Evolutionary conservation across 2,888 invertebrate species (phyloP).

Genomic region (Dasysyrphus tricinctus): DNA sequence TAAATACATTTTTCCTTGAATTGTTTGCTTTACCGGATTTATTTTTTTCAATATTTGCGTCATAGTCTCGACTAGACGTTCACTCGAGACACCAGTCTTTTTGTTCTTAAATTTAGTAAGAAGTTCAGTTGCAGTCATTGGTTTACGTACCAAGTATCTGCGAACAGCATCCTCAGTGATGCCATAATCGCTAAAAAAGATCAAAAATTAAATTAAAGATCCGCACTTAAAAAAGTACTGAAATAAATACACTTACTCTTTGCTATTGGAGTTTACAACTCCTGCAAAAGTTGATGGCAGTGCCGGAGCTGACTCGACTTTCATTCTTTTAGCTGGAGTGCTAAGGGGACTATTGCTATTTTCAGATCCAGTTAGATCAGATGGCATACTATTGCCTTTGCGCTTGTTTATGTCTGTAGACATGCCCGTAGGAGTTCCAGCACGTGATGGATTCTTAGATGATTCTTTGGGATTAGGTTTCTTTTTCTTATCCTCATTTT

Average conservation of each 20-base stretch:
- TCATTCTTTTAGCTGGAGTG: slow-evolving; percentile 82
- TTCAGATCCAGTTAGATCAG: slow-evolving; percentile 82
- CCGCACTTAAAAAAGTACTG: background rate
- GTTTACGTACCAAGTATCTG: slow-evolving; percentile 96
- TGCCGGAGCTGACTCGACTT: slow-evolving; percentile 80
- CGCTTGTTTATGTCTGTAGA: slow-evolving; percentile 80
- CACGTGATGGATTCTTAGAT: slow-evolving; percentile 82
- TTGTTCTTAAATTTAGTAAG: slow-evolving; percentile 97
- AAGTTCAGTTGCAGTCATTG: slow-evolving; percentile 98
- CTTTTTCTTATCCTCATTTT: slow-evolving; percentile 86
- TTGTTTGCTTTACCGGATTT: slow-evolving; percentile 95
- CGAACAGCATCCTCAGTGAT: slow-evolving; percentile 97
- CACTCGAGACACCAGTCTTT: slow-evolving; percentile 94
- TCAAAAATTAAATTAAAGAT: background rate
- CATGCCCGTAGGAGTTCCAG: slow-evolving; percentile 83
- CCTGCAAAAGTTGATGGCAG: slow-evolving; percentile 82
- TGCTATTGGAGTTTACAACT: slow-evolving; percentile 81
- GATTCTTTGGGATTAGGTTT: slow-evolving; percentile 83
- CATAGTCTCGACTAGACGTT: slow-evolving; percentile 96
- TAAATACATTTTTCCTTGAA: slow-evolving; percentile 97
- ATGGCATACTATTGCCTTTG: slow-evolving; percentile 82
- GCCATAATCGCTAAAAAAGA: slow-evolving; percentile 90
- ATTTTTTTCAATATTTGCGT: slow-evolving; percentile 97
- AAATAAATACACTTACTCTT: slow-evolving; percentile 79
- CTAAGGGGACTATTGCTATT: slow-evolving; percentile 82